Evolutionary conservation across 2,888 invertebrate species (phyloP).

Genomic region (Drosophila neotestacea): DNA sequence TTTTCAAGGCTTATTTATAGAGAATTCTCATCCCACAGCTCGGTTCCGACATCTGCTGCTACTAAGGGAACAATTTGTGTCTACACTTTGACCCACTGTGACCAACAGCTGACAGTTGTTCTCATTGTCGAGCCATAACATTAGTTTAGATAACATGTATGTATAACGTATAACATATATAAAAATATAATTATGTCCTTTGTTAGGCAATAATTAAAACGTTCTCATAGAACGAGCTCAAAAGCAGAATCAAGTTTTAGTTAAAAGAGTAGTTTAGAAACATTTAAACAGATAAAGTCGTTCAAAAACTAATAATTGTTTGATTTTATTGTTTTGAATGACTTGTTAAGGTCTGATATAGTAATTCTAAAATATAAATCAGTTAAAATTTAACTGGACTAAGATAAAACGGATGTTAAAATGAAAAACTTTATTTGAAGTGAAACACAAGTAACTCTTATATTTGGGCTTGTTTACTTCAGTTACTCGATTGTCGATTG

Average conservation of each 20-base stretch:
- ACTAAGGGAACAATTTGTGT: slow-evolving; percentile 7
- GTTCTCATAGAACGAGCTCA: too few species aligned
- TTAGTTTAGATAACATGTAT: slow-evolving; percentile 1
- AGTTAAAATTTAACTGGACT: too few species aligned
- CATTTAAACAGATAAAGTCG: too few species aligned
- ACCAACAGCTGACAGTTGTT: slow-evolving; percentile 7
- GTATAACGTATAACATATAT: neutral
- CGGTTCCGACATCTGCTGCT: neutral
- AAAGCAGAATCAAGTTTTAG: too few species aligned
- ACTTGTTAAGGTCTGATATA: too few species aligned
- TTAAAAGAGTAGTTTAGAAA: too few species aligned
- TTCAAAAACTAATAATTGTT: too few species aligned
- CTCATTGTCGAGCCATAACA: slow-evolving; percentile 10
- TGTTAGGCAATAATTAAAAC: neutral
- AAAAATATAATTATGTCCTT: neutral
- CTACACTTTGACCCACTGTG: slow-evolving; percentile 12
- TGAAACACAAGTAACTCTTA: neutral
- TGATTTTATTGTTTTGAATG: too few species aligned
- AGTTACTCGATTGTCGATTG: neutral
- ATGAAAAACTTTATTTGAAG: neutral
- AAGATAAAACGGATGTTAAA: too few species aligned
- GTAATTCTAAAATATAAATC: too few species aligned
- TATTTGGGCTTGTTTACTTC: neutral
- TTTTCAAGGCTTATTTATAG: slow-evolving; percentile 20
- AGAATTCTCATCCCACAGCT: neutral